Evolutionary conservation across 92 coral and sea anemone genomes (phyloP).

Genomic region (Porites cylindrica): DNA sequence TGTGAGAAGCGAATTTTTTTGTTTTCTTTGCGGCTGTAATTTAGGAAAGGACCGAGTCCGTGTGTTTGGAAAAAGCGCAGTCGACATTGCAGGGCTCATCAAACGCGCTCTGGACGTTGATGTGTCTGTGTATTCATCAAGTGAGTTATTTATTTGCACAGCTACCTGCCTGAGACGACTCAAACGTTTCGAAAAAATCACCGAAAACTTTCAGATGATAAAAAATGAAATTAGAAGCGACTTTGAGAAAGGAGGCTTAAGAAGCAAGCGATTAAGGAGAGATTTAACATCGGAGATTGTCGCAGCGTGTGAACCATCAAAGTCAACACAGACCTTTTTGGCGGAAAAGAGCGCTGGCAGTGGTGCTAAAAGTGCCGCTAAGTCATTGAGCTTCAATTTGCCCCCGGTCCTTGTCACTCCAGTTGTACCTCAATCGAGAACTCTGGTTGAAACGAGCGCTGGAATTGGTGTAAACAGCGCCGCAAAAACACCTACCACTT

Average conservation of each 20-base stretch:
- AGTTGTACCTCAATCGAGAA: neutral
- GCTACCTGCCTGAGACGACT: conserved; percentile 47
- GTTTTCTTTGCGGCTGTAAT: conserved; percentile 42
- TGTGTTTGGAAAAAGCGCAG: conserved; percentile 56
- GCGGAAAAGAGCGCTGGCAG: neutral
- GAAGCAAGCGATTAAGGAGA: conserved; percentile 30
- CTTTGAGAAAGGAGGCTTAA: conserved; percentile 31
- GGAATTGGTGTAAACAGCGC: no score
- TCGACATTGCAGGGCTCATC: conserved; percentile 43
- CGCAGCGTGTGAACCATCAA: neutral
- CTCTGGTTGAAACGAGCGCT: no score
- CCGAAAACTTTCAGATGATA: conserved; percentile 8
- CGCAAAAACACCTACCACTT: conserved; percentile 44
- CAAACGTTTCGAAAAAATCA: conserved; percentile 8
- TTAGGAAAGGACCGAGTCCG: conserved; percentile 15
- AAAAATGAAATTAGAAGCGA: conserved; percentile 43
- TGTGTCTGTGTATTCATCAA: conserved; percentile 29
- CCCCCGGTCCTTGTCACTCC: neutral
- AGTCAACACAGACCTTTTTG: neutral
- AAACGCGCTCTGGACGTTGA: conserved; percentile 55
- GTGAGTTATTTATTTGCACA: conserved; percentile 60
- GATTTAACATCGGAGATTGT: neutral
- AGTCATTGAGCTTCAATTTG: conserved; percentile 16
- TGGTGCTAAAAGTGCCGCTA: conserved; percentile 30
- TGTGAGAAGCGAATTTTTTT: neutral